Percentiles rank a stretch among this genome's conserved stretches.
phyloP scores from a whole-genome alignment of 92 coral and sea anemone genomes.

The Bergia puertoricense region DNA sequence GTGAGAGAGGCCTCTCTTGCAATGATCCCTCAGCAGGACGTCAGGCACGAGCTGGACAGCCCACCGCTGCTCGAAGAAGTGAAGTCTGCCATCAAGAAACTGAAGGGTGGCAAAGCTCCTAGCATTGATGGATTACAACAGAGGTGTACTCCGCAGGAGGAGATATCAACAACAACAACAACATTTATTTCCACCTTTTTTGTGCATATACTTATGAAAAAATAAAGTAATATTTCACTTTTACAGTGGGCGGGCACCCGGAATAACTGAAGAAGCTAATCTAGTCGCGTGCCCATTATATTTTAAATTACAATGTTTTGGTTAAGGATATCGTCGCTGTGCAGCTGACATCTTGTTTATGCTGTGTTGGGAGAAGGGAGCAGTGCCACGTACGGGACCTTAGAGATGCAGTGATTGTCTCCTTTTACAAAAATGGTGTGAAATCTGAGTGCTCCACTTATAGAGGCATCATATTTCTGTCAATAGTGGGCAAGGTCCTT shows the following conservation, averaged over 20 bases:
- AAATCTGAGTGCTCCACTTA: constrained; percentile 26
- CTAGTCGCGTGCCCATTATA: no score
- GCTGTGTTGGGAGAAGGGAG: constrained; percentile 25
- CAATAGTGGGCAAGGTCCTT: constrained; percentile 30
- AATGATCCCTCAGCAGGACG: constrained; percentile 4
- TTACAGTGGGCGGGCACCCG: no score
- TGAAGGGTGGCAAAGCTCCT: constrained; percentile 9
- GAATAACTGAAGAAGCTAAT: no score
- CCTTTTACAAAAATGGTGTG: constrained; percentile 46
- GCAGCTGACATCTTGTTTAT: not conserved
- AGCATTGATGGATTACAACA: constrained; percentile 25
- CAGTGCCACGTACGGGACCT: constrained; percentile 32
- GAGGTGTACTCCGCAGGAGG: constrained; percentile 25
- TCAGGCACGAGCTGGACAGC: not conserved
- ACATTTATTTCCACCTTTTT: no score
- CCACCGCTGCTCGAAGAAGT: constrained; percentile 2
- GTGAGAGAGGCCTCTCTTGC: not conserved
- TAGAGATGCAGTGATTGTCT: constrained; percentile 30
- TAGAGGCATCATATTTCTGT: constrained; percentile 42
- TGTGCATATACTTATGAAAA: no score
- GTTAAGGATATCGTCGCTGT: not conserved
- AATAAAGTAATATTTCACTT: no score
- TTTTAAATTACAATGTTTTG: no score
- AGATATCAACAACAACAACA: not conserved
- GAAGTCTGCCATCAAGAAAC: constrained; percentile 2